These are phyloP conservation scores for Oscheius sp. DNA, from an alignment of 1,140 invertebrate species.

Conservation along the genomic window DNA sequence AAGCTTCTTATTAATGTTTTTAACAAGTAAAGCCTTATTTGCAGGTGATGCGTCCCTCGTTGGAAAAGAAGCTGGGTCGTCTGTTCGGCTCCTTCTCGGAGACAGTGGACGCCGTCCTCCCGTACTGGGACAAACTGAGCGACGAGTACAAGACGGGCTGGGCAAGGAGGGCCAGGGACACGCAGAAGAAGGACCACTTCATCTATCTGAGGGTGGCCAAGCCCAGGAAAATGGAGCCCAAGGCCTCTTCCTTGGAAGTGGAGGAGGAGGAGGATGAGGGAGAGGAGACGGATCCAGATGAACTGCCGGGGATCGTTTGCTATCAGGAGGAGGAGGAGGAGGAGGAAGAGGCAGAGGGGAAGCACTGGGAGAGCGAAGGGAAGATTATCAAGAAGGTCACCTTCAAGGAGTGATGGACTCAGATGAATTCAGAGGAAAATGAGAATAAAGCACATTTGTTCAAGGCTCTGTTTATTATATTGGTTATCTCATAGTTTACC, in stretches of 20 bases:
- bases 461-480: background rate
- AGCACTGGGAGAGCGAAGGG: background rate
- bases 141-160: background rate
- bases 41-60: background rate
- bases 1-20: too few relatives aligned
- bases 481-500: background rate
- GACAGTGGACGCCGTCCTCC: background rate
- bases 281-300: background rate
- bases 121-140: background rate
- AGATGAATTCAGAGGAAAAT: background rate
- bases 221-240: background rate
- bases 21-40: too few relatives aligned
- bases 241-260: background rate
- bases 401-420: background rate
- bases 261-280: background rate
- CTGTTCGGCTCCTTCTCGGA: background rate
- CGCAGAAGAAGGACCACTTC: background rate
- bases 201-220: background rate
- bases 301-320: background rate
- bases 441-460: background rate
- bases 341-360: background rate
- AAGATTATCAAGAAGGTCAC: background rate
- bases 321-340: background rate
- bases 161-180: background rate
- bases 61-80: background rate